Evolutionary conservation across 2,888 invertebrate genomes (phyloP), one percentile per base, ranked within the genome.

Genomic region (Strigamia crassipes): DNA sequence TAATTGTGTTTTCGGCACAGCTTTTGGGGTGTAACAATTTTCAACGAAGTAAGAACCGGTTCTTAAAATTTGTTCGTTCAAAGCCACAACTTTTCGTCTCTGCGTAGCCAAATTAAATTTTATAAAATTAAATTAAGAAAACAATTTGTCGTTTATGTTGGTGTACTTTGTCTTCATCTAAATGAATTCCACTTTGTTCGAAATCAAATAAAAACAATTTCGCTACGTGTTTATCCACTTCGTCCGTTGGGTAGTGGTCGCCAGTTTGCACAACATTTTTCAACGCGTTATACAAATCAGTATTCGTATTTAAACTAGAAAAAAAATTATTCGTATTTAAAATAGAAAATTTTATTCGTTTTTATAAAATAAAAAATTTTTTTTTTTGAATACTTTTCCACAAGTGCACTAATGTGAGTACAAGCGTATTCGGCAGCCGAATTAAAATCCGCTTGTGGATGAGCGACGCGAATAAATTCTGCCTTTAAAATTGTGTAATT

Each of bases 101-200:
- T 89, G 85, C 5, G 15, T 51, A 81, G 27, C 1, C 27, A 27
- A 27, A 27, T 27, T 1, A 38, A 38, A 38, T n/a, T n/a, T n/a
- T n/a, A 5, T 38, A 38, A 6, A 38, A 38, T 38, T 9, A 38
- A 38, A 10, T 38, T 38, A 38, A 38, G 38, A 38, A 38, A 9
- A 38, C 6, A 38, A 6, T 6, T 38, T 38, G 38, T 38, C 0
- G 38, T 38, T 38, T 38, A 6, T 10, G 38, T 38, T 38, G 0
- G 15, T n/a, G n/a, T 79, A 82, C 83, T 73, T 93, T 91, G 0
- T 89, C 88, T 83, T 95, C 94, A 10, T 93, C 91, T 83, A 99
- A 89, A 87, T 99, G 98, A 83, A 99, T 99, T 2, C 99, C 99
- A 87, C 96, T 94, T 87, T 97, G 97, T 87, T 99, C 97, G 88